These are phyloP conservation scores for Fabriciana adippe DNA, from an alignment of 2,888 invertebrate genomes.

Conservation along the genomic window DNA sequence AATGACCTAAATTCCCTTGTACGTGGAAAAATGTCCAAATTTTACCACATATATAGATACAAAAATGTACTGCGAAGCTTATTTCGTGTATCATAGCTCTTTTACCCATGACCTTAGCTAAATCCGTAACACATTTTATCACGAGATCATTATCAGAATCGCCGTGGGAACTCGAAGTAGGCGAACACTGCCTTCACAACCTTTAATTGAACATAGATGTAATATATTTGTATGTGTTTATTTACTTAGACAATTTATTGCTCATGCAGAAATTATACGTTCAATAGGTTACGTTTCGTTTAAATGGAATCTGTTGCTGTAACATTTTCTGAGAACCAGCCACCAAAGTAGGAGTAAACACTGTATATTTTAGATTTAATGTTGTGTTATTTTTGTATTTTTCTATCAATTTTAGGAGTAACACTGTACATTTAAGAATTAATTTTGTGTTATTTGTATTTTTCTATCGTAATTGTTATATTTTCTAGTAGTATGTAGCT, in stretches of 20 bases:
- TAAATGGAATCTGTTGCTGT: neutral
- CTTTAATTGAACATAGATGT: slow-evolving; percentile 14
- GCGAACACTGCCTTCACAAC: slow-evolving; percentile 29
- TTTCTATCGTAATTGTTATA: too few species aligned
- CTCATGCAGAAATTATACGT: slow-evolving; percentile 8
- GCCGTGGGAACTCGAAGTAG: slow-evolving; percentile 39
- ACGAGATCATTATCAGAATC: slow-evolving; percentile 34
- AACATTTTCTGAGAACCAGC: too few species aligned
- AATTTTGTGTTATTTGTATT: too few species aligned
- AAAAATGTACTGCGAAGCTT: neutral
- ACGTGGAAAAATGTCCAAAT: neutral
- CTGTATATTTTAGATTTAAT: too few species aligned
- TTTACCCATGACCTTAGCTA: slow-evolving; percentile 33
- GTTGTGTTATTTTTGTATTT: too few species aligned
- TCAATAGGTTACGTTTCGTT: neutral
- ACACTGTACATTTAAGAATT: too few species aligned
- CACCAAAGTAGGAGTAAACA: too few species aligned
- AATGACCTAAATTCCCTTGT: neutral
- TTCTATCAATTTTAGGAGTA: too few species aligned
- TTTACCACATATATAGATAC: slow-evolving; percentile 3
- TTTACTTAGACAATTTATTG: slow-evolving; percentile 11
- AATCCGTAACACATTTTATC: slow-evolving; percentile 36
- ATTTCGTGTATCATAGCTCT: neutral
- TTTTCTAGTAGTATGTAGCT: too few species aligned
- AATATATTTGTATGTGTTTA: slow-evolving; percentile 14